Evolutionary conservation across 2,888 invertebrate species (phyloP).

Genomic region (Syritta pipiens): DNA sequence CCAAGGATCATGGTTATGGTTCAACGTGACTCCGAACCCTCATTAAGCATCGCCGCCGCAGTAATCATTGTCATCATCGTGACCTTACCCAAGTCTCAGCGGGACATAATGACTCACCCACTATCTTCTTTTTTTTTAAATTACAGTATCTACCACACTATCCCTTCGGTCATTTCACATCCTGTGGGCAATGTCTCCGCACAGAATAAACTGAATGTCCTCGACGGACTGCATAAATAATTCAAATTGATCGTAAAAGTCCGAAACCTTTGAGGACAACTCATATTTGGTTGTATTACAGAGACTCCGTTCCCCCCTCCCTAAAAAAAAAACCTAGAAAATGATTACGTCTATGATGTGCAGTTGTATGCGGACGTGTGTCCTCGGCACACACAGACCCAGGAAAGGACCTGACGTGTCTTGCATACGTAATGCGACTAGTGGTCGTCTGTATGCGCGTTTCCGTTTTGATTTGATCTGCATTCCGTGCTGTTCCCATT

Average conservation of each 20-base stretch:
- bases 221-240: conserved; percentile 43
- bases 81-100: conserved; percentile 8
- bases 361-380: conserved; percentile 32
- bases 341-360: conserved; percentile 34
- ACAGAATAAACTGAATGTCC: conserved; percentile 19
- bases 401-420: conserved; percentile 7
- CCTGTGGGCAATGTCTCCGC: conserved; percentile 1
- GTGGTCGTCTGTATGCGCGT: conserved; percentile 16
- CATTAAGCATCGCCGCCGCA: conserved; percentile 7
- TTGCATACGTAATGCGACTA: conserved; percentile 35
- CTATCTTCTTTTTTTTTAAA: conserved; percentile 16
- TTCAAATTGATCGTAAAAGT: conserved; percentile 53
- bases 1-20: conserved; percentile 43
- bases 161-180: background rate
- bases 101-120: background rate
- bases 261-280: conserved; percentile 8
- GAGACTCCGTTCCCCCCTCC: conserved; percentile 1
- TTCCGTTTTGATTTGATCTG: conserved; percentile 34
- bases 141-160: background rate
- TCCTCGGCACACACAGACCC: background rate
- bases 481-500: conserved; percentile 35
- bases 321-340: conserved; percentile 2
- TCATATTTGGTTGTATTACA: conserved; percentile 28
- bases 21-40: conserved; percentile 44
- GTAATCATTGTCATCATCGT: background rate